Evolutionary conservation across 2,888 invertebrate species (phyloP), one percentile per base, ranked within the genome.

Genomic region (Drosophila pseudotalamancana): DNA sequence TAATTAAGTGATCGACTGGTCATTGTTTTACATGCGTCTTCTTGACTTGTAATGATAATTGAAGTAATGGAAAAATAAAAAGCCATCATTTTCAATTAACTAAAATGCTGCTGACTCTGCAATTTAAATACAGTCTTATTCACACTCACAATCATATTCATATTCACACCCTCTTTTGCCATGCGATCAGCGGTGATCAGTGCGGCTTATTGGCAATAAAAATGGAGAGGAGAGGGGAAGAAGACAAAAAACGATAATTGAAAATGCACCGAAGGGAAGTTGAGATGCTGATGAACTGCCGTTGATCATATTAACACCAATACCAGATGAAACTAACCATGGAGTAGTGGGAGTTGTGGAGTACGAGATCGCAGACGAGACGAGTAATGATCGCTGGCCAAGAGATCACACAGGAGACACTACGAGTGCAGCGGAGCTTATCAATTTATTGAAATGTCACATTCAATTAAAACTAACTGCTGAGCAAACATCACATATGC

Each of bases 371-470:
- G 61, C 76, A 65, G 62, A 59, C 62, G 23, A 25, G 55, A n/a
- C 8, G 57, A 67, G 50, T 62, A 55, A 63, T 71, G 61, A 70
- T 60, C 45, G 32, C 12, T 40, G 40, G 39, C 32, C 53, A 42
- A 49, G 50, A 57, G 53, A 66, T 56, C 60, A 54, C 61, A 46
- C 61, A 37, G 42, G 46, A 39, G 62, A 51, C 56, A 35, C 45
- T 31, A 31, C 27, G 54, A 49, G 50, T 53, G 45, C 61, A 60
- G 63, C 54, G 59, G 63, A 48, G 77, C 71, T 72, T 77, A 77
- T 73, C 86, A 81, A 88, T 88, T 81, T 86, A 86, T 84, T 88
- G 81, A 87, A 86, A 87, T 88, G 85, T 88, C 85, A 86, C 84
- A 81, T 86, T 86, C 72, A 86, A 86, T 86, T 86, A 88, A 88